Evolutionary conservation across 2,797 vertebrate species (phyloP).

Genomic region (Epinephelus malabaricus): DNA sequence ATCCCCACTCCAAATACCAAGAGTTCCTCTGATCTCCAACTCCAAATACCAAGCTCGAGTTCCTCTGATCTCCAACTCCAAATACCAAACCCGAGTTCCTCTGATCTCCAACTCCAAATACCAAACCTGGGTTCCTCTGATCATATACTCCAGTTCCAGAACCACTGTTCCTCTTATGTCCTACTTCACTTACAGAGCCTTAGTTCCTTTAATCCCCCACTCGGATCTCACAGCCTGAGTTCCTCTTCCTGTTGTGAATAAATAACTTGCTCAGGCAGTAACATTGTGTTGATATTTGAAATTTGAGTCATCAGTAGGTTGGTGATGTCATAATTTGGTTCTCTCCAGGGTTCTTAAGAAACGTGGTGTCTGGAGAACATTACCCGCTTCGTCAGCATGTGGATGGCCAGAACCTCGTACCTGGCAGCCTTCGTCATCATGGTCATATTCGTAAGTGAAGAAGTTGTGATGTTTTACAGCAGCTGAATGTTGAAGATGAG

Average conservation of each 20-base stretch:
- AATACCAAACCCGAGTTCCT: not conserved
- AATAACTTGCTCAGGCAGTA: not conserved
- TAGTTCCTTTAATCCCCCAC: not conserved
- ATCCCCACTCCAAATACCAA: too few relatives aligned
- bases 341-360: constrained; percentile 93
- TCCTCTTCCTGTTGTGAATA: not conserved
- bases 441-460: constrained; percentile 95
- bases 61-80: too few relatives aligned
- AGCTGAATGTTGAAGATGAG: too few relatives aligned
- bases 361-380: constrained; percentile 97
- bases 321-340: constrained; percentile 20
- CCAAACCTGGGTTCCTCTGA: not conserved
- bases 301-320: not conserved
- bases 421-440: constrained; percentile 98
- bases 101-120: not conserved
- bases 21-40: not conserved
- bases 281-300: not conserved
- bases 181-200: too few relatives aligned
- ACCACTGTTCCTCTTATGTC: too few relatives aligned
- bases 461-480: too few relatives aligned
- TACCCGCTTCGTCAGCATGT: constrained; percentile 99
- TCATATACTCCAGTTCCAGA: not conserved
- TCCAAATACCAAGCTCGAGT: too few relatives aligned
- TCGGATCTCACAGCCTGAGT: not conserved
- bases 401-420: constrained; percentile 98